Percentiles rank a stretch among this genome's conserved stretches.
These are phyloP conservation scores for Trachelipus rathkii DNA, from an alignment of 1,140 invertebrate species.

Conservation along the genomic window DNA sequence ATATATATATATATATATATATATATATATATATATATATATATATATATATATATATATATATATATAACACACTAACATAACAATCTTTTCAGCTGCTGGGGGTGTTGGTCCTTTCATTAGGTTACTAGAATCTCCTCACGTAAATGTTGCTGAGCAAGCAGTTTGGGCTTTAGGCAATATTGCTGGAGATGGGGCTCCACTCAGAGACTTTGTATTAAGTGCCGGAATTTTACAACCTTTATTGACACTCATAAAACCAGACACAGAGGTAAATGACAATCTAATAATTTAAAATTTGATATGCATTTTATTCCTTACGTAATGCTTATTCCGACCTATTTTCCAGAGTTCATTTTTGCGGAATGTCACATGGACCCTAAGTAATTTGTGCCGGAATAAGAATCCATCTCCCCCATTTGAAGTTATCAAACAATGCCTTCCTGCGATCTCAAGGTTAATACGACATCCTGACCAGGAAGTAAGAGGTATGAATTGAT, in stretches of 20 bases:
- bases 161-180: constrained; percentile 97
- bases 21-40: no score
- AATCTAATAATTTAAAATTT: neutral
- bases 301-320: neutral
- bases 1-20: no score
- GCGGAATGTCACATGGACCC: constrained; percentile 77
- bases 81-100: neutral
- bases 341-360: constrained; percentile 50
- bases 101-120: constrained; percentile 87
- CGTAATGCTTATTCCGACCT: no score
- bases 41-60: no score
- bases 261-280: constrained; percentile 54
- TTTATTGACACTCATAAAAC: constrained; percentile 62
- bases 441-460: constrained; percentile 74
- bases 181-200: constrained; percentile 67
- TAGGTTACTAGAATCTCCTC: constrained; percentile 65
- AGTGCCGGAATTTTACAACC: constrained; percentile 60
- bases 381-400: constrained; percentile 87
- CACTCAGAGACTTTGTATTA: constrained; percentile 67
- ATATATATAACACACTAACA: no score
- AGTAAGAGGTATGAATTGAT: constrained; percentile 57
- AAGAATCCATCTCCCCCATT: constrained; percentile 82
- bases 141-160: constrained; percentile 85
- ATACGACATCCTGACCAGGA: constrained; percentile 70
- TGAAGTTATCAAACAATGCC: constrained; percentile 67